A percentile compares a stretch with the other conserved stretches of the same genome.
These are phyloP conservation scores for Heliconius cydno DNA, from an alignment of 2,888 invertebrate genomes.

Conservation along the genomic window DNA sequence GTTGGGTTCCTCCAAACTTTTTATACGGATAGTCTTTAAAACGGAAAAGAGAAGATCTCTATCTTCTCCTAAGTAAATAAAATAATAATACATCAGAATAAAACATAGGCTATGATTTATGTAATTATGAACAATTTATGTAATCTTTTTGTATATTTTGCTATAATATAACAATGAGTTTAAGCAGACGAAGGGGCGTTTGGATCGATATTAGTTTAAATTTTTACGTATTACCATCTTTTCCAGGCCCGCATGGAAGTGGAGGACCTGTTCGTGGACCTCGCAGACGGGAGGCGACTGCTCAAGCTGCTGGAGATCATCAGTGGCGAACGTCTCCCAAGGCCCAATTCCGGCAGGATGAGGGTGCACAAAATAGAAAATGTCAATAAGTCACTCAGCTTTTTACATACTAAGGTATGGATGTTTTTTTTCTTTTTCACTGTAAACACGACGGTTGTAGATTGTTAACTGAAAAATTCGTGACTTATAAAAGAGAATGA, in stretches of 20 bases:
- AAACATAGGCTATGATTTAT: too few species aligned
- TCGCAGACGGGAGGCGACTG: constrained; percentile 95
- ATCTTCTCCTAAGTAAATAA: too few species aligned
- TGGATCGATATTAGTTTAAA: not conserved
- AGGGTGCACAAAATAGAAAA: constrained; percentile 99
- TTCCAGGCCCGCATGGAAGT: constrained; percentile 97
- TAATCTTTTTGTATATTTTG: too few species aligned
- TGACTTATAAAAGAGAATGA: too few species aligned
- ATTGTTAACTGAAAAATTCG: too few species aligned
- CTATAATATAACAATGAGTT: too few species aligned
- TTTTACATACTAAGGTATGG: constrained; percentile 94
- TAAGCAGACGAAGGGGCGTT: too few species aligned
- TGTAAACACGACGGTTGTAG: not conserved
- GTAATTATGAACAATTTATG: too few species aligned
- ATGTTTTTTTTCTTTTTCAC: not conserved
- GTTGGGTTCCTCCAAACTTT: too few species aligned
- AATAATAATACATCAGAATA: too few species aligned
- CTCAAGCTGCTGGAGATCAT: constrained; percentile 96
- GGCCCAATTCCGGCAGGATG: constrained; percentile 98
- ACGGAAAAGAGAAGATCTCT: too few species aligned
- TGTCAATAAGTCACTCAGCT: constrained; percentile 98
- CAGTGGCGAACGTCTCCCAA: constrained; percentile 97
- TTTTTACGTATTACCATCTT: not conserved
- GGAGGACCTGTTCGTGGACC: constrained; percentile 97
- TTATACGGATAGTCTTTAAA: too few species aligned